Conservation (phyloP, 2,797 vertebrate genomes). For the Muraenolepis orangiensis region DNA sequence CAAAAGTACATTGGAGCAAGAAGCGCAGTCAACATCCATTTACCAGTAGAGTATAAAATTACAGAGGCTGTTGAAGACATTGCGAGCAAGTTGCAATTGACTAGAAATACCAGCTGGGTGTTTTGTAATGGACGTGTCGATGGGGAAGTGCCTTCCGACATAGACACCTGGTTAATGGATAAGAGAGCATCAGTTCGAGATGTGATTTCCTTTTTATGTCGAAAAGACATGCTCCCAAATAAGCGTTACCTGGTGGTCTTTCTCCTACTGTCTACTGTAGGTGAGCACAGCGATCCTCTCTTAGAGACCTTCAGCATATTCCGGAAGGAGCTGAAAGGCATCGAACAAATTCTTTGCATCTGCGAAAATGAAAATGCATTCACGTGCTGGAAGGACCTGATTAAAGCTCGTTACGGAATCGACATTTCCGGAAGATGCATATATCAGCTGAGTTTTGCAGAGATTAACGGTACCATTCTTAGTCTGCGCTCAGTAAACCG, state of each 20-base stretch:
- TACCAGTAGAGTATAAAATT: conserved; percentile 61
- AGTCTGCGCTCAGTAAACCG: conserved; percentile 65
- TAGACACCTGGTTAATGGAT: conserved; percentile 54
- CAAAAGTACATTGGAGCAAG: conserved; percentile 60
- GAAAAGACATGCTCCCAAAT: conserved; percentile 57
- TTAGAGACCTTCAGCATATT: conserved; percentile 66
- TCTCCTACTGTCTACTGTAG: conserved; percentile 61
- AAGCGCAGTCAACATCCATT: conserved; percentile 48
- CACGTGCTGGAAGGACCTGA: conserved; percentile 57
- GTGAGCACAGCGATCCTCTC: conserved; percentile 62
- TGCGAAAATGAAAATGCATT: conserved; percentile 58
- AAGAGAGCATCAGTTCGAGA: conserved; percentile 63
- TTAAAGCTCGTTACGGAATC: conserved; percentile 36
- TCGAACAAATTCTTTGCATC: conserved; percentile 64
- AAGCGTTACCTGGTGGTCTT: conserved; percentile 66
- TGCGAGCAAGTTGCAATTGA: conserved; percentile 54
- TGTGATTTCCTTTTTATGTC: conserved; percentile 68
- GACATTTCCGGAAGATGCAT: conserved; percentile 60
- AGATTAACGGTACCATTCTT: conserved; percentile 65
- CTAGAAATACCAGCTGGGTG: conserved; percentile 65
- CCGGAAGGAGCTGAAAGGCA: conserved; percentile 57
- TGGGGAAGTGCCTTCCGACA: conserved; percentile 47
- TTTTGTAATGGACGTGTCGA: conserved; percentile 66
- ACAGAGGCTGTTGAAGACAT: conserved; percentile 61
- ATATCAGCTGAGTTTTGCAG: conserved; percentile 62